A percentile compares a stretch with the other conserved stretches of the same genome.
Conservation (phyloP, 2,888 invertebrate genomes). For the Furcula furcula region DNA sequence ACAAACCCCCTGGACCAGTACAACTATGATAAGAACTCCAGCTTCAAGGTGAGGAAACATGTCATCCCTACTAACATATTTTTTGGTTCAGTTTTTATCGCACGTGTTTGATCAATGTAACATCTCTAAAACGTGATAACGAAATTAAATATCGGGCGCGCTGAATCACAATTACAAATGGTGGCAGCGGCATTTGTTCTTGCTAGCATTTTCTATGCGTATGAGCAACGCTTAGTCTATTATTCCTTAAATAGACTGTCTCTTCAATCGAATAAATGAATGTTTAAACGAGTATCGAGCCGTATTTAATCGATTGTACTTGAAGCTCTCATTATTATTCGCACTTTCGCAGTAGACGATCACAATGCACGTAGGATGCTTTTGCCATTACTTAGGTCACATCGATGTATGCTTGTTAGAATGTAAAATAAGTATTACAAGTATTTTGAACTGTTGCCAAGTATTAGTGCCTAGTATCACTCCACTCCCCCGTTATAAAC, state of each 20-base stretch:
- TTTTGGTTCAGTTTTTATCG: constrained; percentile 15
- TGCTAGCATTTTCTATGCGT: neutral
- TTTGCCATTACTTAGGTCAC: constrained; percentile 56
- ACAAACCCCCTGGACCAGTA: constrained; percentile 92
- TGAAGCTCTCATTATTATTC: constrained; percentile 36
- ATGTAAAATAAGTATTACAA: constrained; percentile 65
- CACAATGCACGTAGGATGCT: constrained; percentile 52
- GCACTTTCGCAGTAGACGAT: constrained; percentile 36
- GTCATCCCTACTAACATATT: constrained; percentile 12
- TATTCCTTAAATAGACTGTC: neutral
- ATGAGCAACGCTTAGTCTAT: neutral
- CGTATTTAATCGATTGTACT: constrained; percentile 15
- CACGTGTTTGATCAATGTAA: constrained; percentile 25
- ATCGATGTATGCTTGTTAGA: constrained; percentile 52
- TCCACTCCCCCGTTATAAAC: constrained; percentile 59
- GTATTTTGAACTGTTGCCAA: constrained; percentile 66
- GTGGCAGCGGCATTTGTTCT: neutral
- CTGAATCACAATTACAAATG: constrained; percentile 8
- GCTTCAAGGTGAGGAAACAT: constrained; percentile 63
- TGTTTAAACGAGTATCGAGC: constrained; percentile 5
- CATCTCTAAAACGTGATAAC: constrained; percentile 15
- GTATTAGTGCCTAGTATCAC: constrained; percentile 51
- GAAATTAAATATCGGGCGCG: constrained; percentile 14
- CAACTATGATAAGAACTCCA: constrained; percentile 78
- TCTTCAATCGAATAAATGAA: constrained; percentile 5